These are phyloP conservation scores for Cremastobaeus sp. DNA, from an alignment of 2,888 invertebrate species.

Conservation along the genomic window DNA sequence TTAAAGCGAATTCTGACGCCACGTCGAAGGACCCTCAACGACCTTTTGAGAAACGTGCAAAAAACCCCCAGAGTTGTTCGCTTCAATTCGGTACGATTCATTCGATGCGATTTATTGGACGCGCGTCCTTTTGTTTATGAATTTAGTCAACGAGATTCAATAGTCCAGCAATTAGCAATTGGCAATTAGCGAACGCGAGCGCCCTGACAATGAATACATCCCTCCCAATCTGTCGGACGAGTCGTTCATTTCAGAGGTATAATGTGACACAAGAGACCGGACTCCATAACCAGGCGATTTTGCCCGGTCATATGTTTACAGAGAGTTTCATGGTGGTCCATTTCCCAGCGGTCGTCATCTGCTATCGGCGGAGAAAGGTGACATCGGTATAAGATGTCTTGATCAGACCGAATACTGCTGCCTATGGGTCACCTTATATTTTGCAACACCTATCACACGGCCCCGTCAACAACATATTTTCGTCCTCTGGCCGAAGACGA, in stretches of 20 bases:
- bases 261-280: conserved; percentile 29
- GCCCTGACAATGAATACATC: conserved; percentile 22
- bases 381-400: conserved; percentile 68
- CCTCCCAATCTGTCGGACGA: conserved; percentile 12
- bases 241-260: conserved; percentile 33
- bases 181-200: too few species aligned
- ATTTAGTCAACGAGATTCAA: too few species aligned
- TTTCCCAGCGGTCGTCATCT: conserved; percentile 77
- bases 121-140: too few species aligned
- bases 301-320: conserved; percentile 24
- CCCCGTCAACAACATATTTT: conserved; percentile 39
- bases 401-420: conserved; percentile 61
- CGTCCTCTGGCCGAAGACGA: conserved; percentile 19
- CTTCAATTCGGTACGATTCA: too few species aligned
- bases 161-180: too few species aligned
- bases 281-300: conserved; percentile 30
- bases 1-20: conserved; percentile 28
- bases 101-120: too few species aligned
- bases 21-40: too few species aligned
- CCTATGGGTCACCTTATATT: conserved; percentile 71
- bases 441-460: conserved; percentile 34
- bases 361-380: conserved; percentile 64
- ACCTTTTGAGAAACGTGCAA: too few species aligned
- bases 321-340: conserved; percentile 75
- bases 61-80: too few species aligned